Evolutionary conservation across 2,888 invertebrate genomes (phyloP), one percentile per base, ranked within the genome.

Genomic region (Leucoma salicis): DNA sequence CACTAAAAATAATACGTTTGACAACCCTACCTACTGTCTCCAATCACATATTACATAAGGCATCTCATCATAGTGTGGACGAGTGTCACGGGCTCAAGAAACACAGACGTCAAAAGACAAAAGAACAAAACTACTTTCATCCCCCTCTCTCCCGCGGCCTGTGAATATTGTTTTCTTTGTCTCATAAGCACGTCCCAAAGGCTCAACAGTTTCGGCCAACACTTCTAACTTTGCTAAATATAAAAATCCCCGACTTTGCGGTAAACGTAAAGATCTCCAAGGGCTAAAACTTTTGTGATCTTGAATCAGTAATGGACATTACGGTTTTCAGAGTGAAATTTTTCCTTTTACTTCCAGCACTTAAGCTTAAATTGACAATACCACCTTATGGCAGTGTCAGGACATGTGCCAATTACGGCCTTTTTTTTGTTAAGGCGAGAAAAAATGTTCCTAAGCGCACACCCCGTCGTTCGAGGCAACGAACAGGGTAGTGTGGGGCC

Each of bases 161-260:
- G 46, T 27, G 40, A 55, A 57, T 52, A 49, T 56, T 55, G 49
- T 53, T 55, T 59, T 49, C 46, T 52, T 57, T 49, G 45, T 52
- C 35, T 21, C 31, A 6, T 43, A 43, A 51, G 51, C 47, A 42
- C 41, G 46, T 54, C 46, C 35, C 38, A 28, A 12, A 29, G 33
- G 52, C 32, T 13, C 34, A 8, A 11, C 15, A 28, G 35, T 42
- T 46, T 39, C 34, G 35, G 33, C 14, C 38, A 24, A 29, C 39
- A 46, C 41, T 45, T 46, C 10, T 11, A 10, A 29, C 13, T 5
- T 29, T 12, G n/a, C 11, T 29, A 29, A 27, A 29, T 11, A 29
- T 13, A 29, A 29, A 13, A 29, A 8, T 7, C 29, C n/a, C 14
- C 12, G 29, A 3, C 13, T 29, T 13, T 29, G 14, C 4, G 27